phyloP scores from a whole-genome alignment of 2,888 invertebrate species.

The Meloe dianella region DNA sequence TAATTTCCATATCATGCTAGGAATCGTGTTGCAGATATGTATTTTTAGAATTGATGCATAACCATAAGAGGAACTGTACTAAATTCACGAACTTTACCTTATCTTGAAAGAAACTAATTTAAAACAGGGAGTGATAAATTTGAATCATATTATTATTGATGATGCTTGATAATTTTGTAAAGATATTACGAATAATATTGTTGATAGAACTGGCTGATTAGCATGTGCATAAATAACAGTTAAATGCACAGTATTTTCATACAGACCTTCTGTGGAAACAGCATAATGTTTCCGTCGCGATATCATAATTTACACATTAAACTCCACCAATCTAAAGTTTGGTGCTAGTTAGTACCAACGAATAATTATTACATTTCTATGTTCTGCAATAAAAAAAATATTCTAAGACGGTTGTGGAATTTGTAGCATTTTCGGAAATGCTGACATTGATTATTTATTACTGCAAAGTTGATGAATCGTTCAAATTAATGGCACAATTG shows the following conservation, averaged over 20 bases:
- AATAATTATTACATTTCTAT: background rate
- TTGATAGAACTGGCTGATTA: background rate
- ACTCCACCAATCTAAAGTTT: slow-evolving; percentile 4
- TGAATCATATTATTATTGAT: background rate
- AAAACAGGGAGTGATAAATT: background rate
- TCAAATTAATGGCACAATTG: slow-evolving; percentile 24
- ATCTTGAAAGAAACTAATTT: background rate
- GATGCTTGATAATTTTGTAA: background rate
- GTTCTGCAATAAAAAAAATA: background rate
- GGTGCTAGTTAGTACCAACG: slow-evolving; percentile 31
- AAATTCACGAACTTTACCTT: background rate
- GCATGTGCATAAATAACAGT: background rate
- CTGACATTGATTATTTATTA: slow-evolving; percentile 4
- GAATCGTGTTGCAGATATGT: background rate
- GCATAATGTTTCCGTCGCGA: slow-evolving; percentile 3
- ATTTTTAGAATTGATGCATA: slow-evolving; percentile 13
- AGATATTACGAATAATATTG: background rate
- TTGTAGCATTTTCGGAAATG: background rate
- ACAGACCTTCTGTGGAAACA: background rate
- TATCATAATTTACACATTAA: slow-evolving; percentile 24
- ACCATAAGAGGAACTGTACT: background rate
- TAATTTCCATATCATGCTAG: slow-evolving; percentile 7
- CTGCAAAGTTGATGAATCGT: slow-evolving; percentile 22
- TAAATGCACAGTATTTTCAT: background rate
- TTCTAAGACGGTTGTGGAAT: slow-evolving; percentile 3